phyloP scores from a whole-genome alignment of 23 tunicate genomes.

The Ciona savignyi region DNA sequence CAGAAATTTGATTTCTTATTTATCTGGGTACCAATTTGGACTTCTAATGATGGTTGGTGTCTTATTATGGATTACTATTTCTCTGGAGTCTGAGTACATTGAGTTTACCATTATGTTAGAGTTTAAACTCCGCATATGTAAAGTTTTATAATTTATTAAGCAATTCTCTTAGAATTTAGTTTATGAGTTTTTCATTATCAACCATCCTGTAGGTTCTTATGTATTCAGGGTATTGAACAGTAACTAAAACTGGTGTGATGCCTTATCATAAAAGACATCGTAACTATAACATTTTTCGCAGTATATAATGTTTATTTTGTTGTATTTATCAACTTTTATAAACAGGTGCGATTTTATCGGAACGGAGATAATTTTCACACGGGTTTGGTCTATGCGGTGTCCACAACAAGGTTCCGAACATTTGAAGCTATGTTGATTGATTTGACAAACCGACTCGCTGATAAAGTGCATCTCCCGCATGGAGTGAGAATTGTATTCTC shows the following conservation, averaged over 20 bases:
- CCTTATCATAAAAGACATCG: no score
- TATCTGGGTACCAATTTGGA: no score
- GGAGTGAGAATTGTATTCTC: constrained; percentile 78
- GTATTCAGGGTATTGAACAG: not conserved
- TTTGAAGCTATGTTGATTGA: constrained; percentile 75
- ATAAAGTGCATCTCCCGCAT: constrained; percentile 66
- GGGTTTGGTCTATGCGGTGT: constrained; percentile 68
- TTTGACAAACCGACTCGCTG: constrained; percentile 55
- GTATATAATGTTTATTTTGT: no score
- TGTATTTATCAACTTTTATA: not conserved
- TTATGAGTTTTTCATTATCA: no score
- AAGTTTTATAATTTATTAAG: not conserved
- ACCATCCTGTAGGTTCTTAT: not conserved
- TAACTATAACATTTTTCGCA: no score
- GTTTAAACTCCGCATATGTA: no score
- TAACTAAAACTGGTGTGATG: no score
- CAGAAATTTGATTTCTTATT: no score
- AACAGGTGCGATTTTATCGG: constrained; percentile 76
- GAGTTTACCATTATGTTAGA: no score
- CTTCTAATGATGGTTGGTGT: no score
- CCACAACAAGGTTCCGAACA: constrained; percentile 51
- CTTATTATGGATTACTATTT: no score
- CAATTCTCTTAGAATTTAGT: not conserved
- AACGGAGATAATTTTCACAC: constrained; percentile 81
- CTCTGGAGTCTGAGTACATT: no score